Evolutionary conservation across 1,140 invertebrate species (phyloP).

Genomic region (Galleria mellonella): DNA sequence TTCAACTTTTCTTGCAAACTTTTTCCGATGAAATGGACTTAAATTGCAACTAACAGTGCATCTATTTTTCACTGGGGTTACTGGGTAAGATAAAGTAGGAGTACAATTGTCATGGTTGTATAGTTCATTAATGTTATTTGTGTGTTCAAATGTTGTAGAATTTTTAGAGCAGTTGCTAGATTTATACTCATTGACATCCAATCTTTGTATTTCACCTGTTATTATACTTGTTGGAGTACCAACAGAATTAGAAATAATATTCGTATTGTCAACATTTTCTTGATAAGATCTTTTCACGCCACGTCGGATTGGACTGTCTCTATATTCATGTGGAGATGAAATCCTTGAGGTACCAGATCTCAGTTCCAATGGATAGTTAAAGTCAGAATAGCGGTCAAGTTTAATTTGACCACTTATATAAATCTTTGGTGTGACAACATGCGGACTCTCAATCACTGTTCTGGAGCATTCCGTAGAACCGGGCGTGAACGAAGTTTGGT

Average conservation of each 20-base stretch:
- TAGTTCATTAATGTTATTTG: neutral
- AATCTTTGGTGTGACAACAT: conserved; percentile 17
- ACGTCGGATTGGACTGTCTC: conserved; percentile 14
- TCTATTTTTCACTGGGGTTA: conserved; percentile 53
- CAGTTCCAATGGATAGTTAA: conserved; percentile 4
- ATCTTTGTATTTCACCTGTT: conserved; percentile 33
- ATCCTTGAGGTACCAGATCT: conserved; percentile 19
- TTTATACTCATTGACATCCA: conserved; percentile 27
- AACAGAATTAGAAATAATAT: conserved; percentile 20
- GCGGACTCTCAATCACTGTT: conserved; percentile 33
- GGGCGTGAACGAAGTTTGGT: conserved; percentile 54
- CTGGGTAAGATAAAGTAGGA: conserved; percentile 34
- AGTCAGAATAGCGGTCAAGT: conserved; percentile 9
- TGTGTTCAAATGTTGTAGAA: neutral
- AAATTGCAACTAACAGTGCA: conserved; percentile 44
- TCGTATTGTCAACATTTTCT: conserved; percentile 17
- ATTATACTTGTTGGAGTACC: conserved; percentile 54
- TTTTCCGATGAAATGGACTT: conserved; percentile 32
- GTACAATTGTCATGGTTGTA: neutral
- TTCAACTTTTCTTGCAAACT: conserved; percentile 40
- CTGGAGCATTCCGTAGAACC: conserved; percentile 48
- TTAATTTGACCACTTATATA: conserved; percentile 19
- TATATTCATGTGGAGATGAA: conserved; percentile 17
- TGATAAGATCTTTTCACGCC: conserved; percentile 43
- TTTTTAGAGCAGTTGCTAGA: conserved; percentile 2